These are phyloP conservation scores for Psix sp. DNA, from an alignment of 1,140 invertebrate species.

Conservation along the genomic window DNA sequence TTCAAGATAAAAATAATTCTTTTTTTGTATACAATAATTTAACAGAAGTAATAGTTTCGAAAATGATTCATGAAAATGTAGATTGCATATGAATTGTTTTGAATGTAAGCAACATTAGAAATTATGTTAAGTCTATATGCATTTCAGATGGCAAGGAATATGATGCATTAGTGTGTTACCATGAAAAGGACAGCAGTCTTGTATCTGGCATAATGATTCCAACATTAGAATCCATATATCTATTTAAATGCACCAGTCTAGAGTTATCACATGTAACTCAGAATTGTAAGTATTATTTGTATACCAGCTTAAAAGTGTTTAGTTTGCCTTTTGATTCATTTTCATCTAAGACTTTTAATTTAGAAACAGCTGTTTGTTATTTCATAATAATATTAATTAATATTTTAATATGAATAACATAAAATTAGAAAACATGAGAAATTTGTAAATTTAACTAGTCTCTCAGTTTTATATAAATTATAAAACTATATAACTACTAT, in stretches of 20 bases:
- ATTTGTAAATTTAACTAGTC: no score
- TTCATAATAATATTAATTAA: no score
- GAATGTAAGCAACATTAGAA: background rate
- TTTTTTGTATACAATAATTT: no score
- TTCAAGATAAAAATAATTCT: no score
- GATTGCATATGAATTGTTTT: no score
- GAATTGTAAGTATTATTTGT: constrained; percentile 69
- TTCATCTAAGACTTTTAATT: constrained; percentile 19
- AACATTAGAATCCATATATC: constrained; percentile 71
- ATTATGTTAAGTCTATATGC: constrained; percentile 40
- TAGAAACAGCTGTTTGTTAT: no score
- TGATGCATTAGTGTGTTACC: constrained; percentile 75
- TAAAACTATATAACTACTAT: no score
- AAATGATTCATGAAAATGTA: no score
- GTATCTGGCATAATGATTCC: constrained; percentile 71
- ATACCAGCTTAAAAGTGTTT: background rate
- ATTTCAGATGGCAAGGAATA: constrained; percentile 75
- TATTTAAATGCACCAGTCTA: constrained; percentile 72
- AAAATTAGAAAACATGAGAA: no score
- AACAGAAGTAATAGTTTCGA: no score
- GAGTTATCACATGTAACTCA: constrained; percentile 69
- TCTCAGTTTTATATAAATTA: no score
- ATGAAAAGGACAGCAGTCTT: constrained; percentile 73
- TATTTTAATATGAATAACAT: no score
- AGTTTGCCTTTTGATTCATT: constrained; percentile 8